phyloP scores from a whole-genome alignment of 2,888 invertebrate species.

The Caenorhabditis wallacei region DNA sequence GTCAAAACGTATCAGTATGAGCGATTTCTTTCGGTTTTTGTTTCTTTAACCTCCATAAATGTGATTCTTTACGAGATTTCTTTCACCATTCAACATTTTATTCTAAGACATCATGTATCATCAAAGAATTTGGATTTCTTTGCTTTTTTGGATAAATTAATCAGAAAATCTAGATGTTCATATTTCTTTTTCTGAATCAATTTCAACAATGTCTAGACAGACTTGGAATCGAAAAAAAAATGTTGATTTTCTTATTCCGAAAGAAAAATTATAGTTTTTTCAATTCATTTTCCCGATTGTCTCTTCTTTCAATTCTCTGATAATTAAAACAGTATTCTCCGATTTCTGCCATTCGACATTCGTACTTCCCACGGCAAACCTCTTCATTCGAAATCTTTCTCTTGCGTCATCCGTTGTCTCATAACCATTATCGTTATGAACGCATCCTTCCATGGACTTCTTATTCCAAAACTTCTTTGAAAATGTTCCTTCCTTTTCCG shows the following conservation, averaged over 20 bases:
- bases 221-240: background rate
- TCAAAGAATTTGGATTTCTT: too few species aligned
- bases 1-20: constrained; percentile 45
- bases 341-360: constrained; percentile 11
- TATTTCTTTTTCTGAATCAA: background rate
- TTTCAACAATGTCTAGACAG: background rate
- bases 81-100: background rate
- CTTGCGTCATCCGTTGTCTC: constrained; percentile 48
- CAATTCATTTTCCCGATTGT: background rate
- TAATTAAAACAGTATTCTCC: constrained; percentile 34
- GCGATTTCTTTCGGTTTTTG: constrained; percentile 19
- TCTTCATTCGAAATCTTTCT: constrained; percentile 19
- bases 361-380: constrained; percentile 12
- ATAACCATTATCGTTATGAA: constrained; percentile 59
- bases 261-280: constrained; percentile 10
- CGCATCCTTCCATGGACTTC: constrained; percentile 25
- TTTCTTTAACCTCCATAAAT: constrained; percentile 25
- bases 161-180: background rate
- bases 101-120: background rate
- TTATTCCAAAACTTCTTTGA: constrained; percentile 15
- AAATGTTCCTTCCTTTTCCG: constrained; percentile 30
- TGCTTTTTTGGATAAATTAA: too few species aligned
- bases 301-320: constrained; percentile 18
- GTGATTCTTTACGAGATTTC: background rate
- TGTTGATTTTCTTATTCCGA: constrained; percentile 7